Evolutionary conservation across 2,113 vertebrate species (phyloP).

Genomic region (Crocuta crocuta): DNA sequence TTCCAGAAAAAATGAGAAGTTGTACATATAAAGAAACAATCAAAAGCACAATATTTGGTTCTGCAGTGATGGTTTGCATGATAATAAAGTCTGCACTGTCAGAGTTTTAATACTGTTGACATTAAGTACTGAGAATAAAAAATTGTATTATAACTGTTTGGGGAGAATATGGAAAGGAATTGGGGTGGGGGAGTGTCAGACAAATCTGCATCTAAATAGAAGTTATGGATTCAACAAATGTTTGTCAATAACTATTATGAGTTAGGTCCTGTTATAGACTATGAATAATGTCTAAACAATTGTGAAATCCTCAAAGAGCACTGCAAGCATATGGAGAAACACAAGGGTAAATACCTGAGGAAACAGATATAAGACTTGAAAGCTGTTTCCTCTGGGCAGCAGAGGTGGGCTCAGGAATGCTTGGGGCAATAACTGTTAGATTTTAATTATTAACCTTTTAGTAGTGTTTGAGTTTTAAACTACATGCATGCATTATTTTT

Average conservation of each 20-base stretch:
- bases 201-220: neutral
- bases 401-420: neutral
- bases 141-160: neutral
- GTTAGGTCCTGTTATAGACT: neutral
- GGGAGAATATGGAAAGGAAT: neutral
- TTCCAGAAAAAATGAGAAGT: neutral
- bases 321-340: neutral
- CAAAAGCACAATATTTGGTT: neutral
- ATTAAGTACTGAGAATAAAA: neutral
- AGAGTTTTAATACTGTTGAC: neutral
- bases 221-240: neutral
- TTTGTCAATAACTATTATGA: neutral
- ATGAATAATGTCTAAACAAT: neutral
- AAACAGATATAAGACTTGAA: neutral
- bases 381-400: neutral
- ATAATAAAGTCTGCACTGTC: neutral
- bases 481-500: neutral
- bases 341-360: neutral
- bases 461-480: neutral
- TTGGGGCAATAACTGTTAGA: neutral
- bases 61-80: neutral
- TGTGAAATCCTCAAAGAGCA: neutral
- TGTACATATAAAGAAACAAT: neutral
- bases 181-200: neutral
- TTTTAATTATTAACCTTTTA: neutral